A percentile compares a stretch with the other conserved stretches of the same genome.
These are phyloP conservation scores for Scleropages formosus DNA, from an alignment of 2,797 vertebrate species.

Conservation along the genomic window DNA sequence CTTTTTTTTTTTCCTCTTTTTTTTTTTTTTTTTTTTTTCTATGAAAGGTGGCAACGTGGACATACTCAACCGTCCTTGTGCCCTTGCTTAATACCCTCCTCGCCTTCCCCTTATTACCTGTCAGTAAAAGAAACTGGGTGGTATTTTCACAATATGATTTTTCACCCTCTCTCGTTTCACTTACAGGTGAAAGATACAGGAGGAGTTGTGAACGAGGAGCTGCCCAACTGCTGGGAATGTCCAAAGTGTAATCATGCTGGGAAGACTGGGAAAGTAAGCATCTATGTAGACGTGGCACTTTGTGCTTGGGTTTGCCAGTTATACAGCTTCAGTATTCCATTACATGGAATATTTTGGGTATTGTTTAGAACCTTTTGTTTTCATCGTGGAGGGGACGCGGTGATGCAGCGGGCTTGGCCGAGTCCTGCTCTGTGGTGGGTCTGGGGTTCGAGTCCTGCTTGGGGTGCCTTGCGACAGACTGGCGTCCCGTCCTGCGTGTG, in stretches of 20 bases:
- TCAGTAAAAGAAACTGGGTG: neutral
- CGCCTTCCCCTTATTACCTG: neutral
- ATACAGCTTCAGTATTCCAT: no score
- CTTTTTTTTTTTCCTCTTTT: neutral
- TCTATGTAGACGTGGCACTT: constrained; percentile 21
- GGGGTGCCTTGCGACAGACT: no score
- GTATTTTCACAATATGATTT: neutral
- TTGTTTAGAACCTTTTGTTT: no score
- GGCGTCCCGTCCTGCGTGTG: no score
- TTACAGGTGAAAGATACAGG: constrained; percentile 86
- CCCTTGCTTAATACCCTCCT: neutral
- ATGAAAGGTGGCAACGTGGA: no score
- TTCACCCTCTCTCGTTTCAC: constrained; percentile 24
- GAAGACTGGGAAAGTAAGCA: constrained; percentile 98
- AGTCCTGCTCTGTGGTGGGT: no score
- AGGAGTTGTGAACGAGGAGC: constrained; percentile 90
- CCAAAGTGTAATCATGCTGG: constrained; percentile 95
- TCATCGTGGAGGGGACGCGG: no score
- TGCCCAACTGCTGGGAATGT: constrained; percentile 99
- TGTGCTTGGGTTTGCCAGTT: neutral
- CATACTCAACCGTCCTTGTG: neutral
- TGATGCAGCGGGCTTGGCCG: no score
- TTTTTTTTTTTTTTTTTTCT: neutral
- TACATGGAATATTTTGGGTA: no score
- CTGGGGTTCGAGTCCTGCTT: no score